Percentiles rank a stretch among this genome's conserved stretches.
Conservation (phyloP, 2,888 invertebrate species). For the Myopa testacea region DNA sequence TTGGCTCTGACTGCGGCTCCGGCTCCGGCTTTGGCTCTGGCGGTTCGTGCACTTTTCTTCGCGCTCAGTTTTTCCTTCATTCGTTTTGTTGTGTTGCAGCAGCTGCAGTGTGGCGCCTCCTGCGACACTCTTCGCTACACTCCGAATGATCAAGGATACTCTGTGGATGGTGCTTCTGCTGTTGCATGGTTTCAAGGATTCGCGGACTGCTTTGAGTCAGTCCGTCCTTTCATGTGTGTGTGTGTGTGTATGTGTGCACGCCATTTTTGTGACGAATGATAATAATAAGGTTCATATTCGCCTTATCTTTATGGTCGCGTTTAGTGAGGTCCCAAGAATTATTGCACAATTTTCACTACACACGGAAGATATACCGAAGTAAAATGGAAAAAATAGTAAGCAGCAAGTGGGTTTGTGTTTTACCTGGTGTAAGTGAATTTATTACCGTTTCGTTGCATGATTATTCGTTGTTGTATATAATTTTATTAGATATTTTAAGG, state of each 20-base stretch:
- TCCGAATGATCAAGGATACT: neutral
- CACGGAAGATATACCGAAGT: neutral
- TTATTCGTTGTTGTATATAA: no score
- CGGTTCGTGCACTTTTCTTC: slow-evolving; percentile 10
- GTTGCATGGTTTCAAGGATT: slow-evolving; percentile 17
- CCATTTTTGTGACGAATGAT: slow-evolving; percentile 44
- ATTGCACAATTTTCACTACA: slow-evolving; percentile 52
- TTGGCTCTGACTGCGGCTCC: neutral
- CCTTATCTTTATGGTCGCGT: slow-evolving; percentile 67
- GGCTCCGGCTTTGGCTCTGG: neutral
- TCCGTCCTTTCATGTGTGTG: neutral
- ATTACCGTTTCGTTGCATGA: no score
- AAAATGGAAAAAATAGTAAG: no score
- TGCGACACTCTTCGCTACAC: neutral
- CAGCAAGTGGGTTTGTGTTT: no score
- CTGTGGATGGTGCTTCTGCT: neutral
- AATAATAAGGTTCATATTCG: slow-evolving; percentile 57
- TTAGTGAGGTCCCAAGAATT: slow-evolving; percentile 59
- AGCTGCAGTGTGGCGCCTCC: slow-evolving; percentile 5
- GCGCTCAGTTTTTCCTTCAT: slow-evolving; percentile 28
- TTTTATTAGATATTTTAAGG: no score
- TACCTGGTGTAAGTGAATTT: no score
- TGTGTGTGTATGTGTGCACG: slow-evolving; percentile 11
- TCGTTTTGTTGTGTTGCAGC: slow-evolving; percentile 34
- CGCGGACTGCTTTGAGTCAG: neutral